Conservation (phyloP, 2,797 vertebrate genomes). For the Botia kubotai region DNA sequence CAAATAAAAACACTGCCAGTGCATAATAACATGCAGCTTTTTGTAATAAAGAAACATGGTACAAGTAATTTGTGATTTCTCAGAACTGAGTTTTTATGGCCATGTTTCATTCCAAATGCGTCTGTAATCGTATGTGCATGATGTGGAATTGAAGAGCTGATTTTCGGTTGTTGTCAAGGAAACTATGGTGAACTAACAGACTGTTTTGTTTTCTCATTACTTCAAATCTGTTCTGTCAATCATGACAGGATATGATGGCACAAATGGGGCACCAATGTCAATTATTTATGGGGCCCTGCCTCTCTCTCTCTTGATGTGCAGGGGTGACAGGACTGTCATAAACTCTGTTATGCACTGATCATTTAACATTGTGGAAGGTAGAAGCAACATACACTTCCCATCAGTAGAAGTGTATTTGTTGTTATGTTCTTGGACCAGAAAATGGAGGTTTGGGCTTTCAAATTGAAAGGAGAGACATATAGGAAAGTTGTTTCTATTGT, state of each 20-base stretch:
- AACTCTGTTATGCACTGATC: slow-evolving; percentile 68
- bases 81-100: background rate
- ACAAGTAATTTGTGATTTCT: slow-evolving; percentile 30
- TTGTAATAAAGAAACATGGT: background rate
- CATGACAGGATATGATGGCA: slow-evolving; percentile 59
- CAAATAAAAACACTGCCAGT: slow-evolving; percentile 23
- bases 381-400: slow-evolving; percentile 54
- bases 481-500: background rate
- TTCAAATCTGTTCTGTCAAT: slow-evolving; percentile 65
- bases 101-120: background rate
- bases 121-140: slow-evolving; percentile 17
- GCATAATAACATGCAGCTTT: slow-evolving; percentile 15
- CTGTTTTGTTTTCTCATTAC: slow-evolving; percentile 69
- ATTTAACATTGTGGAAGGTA: slow-evolving; percentile 61
- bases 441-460: slow-evolving; percentile 37
- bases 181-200: slow-evolving; percentile 60
- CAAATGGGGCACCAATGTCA: slow-evolving; percentile 70
- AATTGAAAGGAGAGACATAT: background rate
- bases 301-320: slow-evolving; percentile 29
- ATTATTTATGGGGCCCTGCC: slow-evolving; percentile 71
- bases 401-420: slow-evolving; percentile 48
- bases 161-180: slow-evolving; percentile 44
- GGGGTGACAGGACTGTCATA: slow-evolving; percentile 66
- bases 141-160: background rate
- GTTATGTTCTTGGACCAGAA: slow-evolving; percentile 54